Percentiles rank a stretch among this genome's conserved stretches.
Conservation (phyloP, 1,140 invertebrate genomes). For the Lepidurus couesii region DNA sequence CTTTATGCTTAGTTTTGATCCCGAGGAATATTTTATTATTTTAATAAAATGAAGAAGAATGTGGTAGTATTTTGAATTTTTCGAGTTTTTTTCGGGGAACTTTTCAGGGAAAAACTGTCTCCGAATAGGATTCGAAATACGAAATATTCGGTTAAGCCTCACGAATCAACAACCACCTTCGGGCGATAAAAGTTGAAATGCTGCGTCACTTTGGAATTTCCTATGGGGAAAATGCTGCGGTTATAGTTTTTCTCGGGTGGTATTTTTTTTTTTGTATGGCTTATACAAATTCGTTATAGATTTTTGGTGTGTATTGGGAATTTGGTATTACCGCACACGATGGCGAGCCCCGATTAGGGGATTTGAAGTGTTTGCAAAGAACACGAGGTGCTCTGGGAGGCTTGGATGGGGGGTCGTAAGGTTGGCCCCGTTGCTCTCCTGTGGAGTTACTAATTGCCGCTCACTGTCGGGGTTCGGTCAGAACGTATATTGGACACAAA, state of each 20-base stretch:
- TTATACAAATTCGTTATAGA: background rate
- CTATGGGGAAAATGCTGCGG: background rate
- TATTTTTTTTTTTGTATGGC: background rate
- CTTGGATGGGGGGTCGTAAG: background rate
- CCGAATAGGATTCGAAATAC: background rate
- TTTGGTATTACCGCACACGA: background rate
- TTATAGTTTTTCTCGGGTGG: background rate
- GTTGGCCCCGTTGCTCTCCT: background rate
- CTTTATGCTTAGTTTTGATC: background rate
- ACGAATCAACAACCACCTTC: too few species aligned
- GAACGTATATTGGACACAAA: conserved; percentile 22
- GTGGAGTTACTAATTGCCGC: conserved; percentile 5
- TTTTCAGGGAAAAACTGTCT: background rate
- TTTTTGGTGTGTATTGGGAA: background rate
- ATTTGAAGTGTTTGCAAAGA: conserved; percentile 7
- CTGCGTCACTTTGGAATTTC: conserved; percentile 10
- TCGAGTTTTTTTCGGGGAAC: background rate
- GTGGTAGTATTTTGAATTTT: too few species aligned
- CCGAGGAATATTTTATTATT: background rate
- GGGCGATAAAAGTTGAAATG: background rate
- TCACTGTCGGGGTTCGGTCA: conserved; percentile 4
- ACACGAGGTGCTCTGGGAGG: background rate
- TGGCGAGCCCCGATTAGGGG: background rate
- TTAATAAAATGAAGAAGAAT: background rate
- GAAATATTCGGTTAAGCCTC: background rate